Conservation (phyloP, 2,113 vertebrate species). For the Apteryx owenii region DNA sequence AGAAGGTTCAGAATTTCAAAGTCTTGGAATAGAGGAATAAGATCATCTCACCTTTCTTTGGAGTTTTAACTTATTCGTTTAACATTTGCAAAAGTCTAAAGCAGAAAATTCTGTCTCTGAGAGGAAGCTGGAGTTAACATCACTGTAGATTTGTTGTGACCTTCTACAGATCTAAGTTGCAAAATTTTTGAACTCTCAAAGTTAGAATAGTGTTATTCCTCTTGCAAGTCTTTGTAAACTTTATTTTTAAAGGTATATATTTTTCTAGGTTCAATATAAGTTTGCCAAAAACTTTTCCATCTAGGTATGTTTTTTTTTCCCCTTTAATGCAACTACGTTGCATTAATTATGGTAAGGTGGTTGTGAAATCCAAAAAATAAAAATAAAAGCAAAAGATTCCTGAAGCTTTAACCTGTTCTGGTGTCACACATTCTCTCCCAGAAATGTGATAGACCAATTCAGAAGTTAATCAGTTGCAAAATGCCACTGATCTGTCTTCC, state of each 20-base stretch:
- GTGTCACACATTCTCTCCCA: background rate
- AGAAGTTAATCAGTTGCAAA: slow-evolving; percentile 7
- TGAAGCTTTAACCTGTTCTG: slow-evolving; percentile 28
- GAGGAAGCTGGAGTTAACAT: background rate
- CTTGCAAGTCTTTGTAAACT: background rate
- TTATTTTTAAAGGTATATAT: background rate
- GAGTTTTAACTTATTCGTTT: background rate
- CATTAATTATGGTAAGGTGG: background rate
- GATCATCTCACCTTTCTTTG: background rate
- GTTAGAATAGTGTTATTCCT: background rate
- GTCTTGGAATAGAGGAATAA: background rate
- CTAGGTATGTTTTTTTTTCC: background rate
- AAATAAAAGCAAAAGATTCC: background rate
- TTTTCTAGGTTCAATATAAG: background rate
- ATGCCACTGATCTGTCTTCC: background rate
- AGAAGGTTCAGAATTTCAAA: slow-evolving; percentile 11
- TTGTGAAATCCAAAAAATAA: background rate
- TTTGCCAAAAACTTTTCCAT: slow-evolving; percentile 10
- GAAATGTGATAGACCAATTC: background rate
- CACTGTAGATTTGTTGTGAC: background rate
- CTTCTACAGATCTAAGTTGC: background rate
- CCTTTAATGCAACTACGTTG: background rate
- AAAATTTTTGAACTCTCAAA: background rate
- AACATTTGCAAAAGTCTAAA: background rate
- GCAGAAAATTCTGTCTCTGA: background rate